Evolutionary conservation across 2,888 invertebrate genomes (phyloP), one percentile per base, ranked within the genome.

Genomic region (Priocnemis perturbator): DNA sequence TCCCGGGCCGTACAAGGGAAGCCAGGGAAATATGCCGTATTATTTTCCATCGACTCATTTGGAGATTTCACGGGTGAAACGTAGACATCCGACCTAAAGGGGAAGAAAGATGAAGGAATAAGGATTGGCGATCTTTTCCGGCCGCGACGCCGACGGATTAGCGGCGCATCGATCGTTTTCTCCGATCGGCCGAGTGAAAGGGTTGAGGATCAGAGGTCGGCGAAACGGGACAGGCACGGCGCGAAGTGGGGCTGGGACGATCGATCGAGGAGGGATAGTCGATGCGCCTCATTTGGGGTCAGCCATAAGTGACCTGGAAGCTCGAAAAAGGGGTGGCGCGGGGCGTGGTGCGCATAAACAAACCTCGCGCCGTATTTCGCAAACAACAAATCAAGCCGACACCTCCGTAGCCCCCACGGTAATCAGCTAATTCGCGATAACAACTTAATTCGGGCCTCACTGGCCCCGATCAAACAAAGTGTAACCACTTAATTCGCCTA

Each of bases 341-440:
- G 56, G 79, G 79, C 74, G 76, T 71, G 76, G 67, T 72, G 5
- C 21, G 76, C 66, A 69, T 77, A 79, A 79, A 79, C 79, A 79
- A 79, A 79, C 80, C 70, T 70, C 68, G 45, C 64, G 72, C 70
- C 70, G 60, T 71, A 71, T 80, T 78, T 79, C 69, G 69, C 75
- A 55, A 73, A 70, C 79, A 81, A 86, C 86, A 87, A 86, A 87
- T 87, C 85, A 86, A 82, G 76, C 75, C 79, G 77, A 84, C 82
- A 86, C 86, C 86, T 85, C 69, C 71, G 68, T 19, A 19, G 50
- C 50, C 50, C 50, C 50, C 47, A 61, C 71, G 73, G 82, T 77
- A 84, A 86, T 87, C 86, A 86, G 81, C 85, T 85, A 86, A 87
- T 85, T 81, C 79, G 72, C 78, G 81, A 79, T 87, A 87, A 87